Conservation (phyloP, 2,888 invertebrate species). For the Noctua janthe region DNA sequence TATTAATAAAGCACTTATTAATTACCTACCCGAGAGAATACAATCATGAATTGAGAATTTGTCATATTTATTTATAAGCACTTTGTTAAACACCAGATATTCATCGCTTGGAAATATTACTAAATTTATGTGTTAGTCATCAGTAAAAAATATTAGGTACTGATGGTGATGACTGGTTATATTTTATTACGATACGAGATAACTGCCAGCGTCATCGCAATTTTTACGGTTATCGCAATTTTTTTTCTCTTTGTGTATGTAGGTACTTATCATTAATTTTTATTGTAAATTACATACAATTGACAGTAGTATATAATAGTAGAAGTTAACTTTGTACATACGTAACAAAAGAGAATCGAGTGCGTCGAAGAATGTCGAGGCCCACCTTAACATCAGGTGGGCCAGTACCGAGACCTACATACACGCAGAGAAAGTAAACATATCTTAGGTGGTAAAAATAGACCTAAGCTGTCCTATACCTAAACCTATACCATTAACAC, state of each 20-base stretch:
- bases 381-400: no score
- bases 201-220: neutral
- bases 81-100: no score
- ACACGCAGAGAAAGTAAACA: neutral
- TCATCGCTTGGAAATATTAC: no score
- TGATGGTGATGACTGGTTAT: neutral
- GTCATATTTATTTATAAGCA: neutral
- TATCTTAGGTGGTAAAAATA: no score
- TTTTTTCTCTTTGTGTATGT: neutral
- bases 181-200: constrained; percentile 9
- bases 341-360: neutral
- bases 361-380: no score
- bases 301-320: neutral
- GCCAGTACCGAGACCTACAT: no score
- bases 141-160: neutral
- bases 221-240: neutral
- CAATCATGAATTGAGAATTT: neutral
- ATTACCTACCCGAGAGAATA: neutral
- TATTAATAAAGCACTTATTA: neutral
- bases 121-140: neutral
- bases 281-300: neutral
- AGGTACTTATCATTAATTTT: neutral
- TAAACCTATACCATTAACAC: no score
- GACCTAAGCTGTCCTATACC: neutral
- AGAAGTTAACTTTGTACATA: neutral